Conservation (phyloP, 1,140 invertebrate genomes). For the Calliphora vicina region DNA sequence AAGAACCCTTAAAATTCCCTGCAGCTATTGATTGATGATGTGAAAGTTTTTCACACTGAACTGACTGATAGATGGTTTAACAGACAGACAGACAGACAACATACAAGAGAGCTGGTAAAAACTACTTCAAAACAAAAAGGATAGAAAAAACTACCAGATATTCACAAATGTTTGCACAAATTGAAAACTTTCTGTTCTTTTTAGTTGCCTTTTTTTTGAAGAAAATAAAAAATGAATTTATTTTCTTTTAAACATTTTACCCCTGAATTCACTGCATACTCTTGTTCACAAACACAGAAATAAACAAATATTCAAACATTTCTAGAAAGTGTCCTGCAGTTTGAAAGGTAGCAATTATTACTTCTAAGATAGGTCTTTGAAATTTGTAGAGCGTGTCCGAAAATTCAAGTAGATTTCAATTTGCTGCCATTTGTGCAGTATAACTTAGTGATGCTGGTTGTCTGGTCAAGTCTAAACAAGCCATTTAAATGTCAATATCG, state of each 20-base stretch:
- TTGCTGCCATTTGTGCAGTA: too few relatives aligned
- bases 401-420: too few relatives aligned
- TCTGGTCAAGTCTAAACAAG: too few relatives aligned
- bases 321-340: too few relatives aligned
- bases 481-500: too few relatives aligned
- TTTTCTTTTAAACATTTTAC: background rate
- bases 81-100: constrained; percentile 46
- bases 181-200: background rate
- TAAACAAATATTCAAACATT: too few relatives aligned
- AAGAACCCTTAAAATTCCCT: constrained; percentile 7
- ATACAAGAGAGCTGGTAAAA: background rate
- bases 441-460: too few relatives aligned
- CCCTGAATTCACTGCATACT: background rate
- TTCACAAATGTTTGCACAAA: constrained; percentile 36
- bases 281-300: background rate
- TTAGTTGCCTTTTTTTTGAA: background rate
- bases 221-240: constrained; percentile 2
- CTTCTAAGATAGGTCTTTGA: too few relatives aligned
- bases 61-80: constrained; percentile 56
- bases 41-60: constrained; percentile 57
- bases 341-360: too few relatives aligned
- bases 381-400: too few relatives aligned
- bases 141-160: constrained; percentile 57
- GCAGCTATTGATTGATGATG: constrained; percentile 56
- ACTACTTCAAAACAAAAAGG: background rate